These are phyloP conservation scores for Sitophilus oryzae DNA, from an alignment of 1,140 invertebrate species.

Conservation along the genomic window DNA sequence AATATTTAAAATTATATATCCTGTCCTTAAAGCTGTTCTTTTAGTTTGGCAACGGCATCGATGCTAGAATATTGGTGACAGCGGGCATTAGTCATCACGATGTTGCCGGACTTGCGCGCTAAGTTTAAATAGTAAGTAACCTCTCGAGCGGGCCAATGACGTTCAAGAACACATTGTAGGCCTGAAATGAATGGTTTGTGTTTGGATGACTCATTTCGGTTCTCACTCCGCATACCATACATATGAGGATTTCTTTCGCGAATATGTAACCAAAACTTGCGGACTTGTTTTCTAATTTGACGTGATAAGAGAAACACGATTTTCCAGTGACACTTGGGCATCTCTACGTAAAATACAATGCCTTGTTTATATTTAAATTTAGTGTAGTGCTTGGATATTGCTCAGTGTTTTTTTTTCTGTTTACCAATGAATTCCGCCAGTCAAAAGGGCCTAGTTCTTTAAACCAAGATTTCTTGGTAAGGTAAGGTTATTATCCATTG, in stretches of 20 bases:
- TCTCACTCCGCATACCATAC: slow-evolving; percentile 9
- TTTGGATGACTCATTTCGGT: slow-evolving; percentile 15
- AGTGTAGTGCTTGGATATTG: not conserved
- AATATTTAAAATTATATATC: too few relatives aligned
- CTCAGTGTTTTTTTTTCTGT: not conserved
- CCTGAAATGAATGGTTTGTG: slow-evolving; percentile 11
- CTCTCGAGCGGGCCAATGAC: slow-evolving; percentile 6
- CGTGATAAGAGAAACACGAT: not conserved
- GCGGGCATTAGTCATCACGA: slow-evolving; percentile 6
- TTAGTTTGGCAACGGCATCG: too few relatives aligned
- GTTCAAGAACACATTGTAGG: slow-evolving; percentile 7
- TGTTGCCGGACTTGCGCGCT: slow-evolving; percentile 10
- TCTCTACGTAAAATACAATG: slow-evolving; percentile 3
- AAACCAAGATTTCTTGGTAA: not conserved
- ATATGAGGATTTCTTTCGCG: slow-evolving; percentile 12
- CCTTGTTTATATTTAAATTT: not conserved
- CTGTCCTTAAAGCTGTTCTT: too few relatives aligned
- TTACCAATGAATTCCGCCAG: not conserved
- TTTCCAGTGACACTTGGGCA: not conserved
- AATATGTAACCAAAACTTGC: slow-evolving; percentile 8
- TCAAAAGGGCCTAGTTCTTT: not conserved
- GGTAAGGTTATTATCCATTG: too few relatives aligned
- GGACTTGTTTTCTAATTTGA: slow-evolving; percentile 8
- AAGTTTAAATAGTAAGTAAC: slow-evolving; percentile 14
- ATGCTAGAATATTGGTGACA: not conserved